Conservation (phyloP, 2,888 invertebrate genomes). For the Oxycera nigricornis region DNA sequence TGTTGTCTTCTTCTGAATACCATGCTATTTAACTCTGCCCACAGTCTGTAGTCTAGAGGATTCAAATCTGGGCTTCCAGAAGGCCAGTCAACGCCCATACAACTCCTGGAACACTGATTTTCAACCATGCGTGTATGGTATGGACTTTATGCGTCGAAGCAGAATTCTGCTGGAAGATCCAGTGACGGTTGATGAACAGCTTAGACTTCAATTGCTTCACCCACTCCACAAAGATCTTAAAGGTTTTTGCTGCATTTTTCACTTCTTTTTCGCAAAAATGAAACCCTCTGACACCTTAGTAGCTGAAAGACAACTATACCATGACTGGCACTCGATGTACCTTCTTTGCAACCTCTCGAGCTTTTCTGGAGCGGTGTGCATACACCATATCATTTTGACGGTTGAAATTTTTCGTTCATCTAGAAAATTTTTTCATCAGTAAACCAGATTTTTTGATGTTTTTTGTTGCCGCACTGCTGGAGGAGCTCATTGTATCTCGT, state of each 20-base stretch:
- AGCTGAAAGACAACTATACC: neutral
- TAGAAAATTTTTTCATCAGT: neutral
- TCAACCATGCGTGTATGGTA: no score
- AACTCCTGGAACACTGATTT: no score
- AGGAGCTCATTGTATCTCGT: neutral
- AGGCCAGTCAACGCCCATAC: neutral
- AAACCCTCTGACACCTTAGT: neutral
- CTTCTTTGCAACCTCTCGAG: no score
- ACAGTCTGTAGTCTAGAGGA: neutral
- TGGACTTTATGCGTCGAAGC: neutral
- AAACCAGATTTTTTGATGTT: neutral
- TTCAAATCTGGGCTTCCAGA: neutral
- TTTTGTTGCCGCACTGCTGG: neutral
- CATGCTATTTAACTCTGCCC: neutral
- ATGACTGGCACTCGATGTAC: no score
- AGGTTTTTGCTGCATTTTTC: neutral
- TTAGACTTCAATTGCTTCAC: neutral
- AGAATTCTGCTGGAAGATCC: no score
- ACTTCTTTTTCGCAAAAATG: neutral
- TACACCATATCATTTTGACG: no score
- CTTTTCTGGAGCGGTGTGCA: no score
- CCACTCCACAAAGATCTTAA: neutral
- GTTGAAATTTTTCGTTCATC: neutral
- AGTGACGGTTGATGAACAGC: neutral
- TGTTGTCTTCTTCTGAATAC: neutral